Evolutionary conservation across 2,113 vertebrate genomes (phyloP).

Genomic region (Salvator merianae): DNA sequence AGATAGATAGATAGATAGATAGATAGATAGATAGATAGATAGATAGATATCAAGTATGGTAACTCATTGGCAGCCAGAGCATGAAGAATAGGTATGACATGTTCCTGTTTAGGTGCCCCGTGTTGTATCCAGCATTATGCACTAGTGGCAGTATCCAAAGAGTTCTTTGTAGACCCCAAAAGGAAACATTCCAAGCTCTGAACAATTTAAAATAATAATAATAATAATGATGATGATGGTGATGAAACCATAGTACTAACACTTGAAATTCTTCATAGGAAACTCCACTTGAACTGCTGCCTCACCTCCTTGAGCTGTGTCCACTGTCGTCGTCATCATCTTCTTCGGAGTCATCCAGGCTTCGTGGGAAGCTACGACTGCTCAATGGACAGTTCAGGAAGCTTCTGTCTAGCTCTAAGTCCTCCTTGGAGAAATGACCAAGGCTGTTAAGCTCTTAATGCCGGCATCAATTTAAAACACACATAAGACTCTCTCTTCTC

Average conservation of each 20-base stretch:
- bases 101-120: too few relatives aligned
- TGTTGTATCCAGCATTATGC: too few relatives aligned
- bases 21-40: too few relatives aligned
- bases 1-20: too few relatives aligned
- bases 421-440: slow-evolving; percentile 82
- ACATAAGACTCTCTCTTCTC: neutral
- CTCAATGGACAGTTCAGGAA: slow-evolving; percentile 89
- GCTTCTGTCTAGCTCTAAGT: slow-evolving; percentile 92
- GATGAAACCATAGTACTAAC: slow-evolving; percentile 73
- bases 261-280: slow-evolving; percentile 98
- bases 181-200: too few relatives aligned
- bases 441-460: neutral
- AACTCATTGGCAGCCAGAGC: too few relatives aligned
- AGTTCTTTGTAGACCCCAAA: too few relatives aligned
- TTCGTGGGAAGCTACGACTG: slow-evolving; percentile 91
- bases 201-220: too few relatives aligned
- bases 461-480: fast-evolving
- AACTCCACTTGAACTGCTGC: slow-evolving; percentile 95
- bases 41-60: too few relatives aligned
- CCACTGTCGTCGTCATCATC: slow-evolving; percentile 98
- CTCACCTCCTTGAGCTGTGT: slow-evolving; percentile 94
- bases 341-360: slow-evolving; percentile 95
- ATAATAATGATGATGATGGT: too few relatives aligned
- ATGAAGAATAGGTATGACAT: too few relatives aligned
- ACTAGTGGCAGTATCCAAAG: too few relatives aligned